Conservation (phyloP, 2,113 vertebrate species). For the Grammomys dolichurus region DNA sequence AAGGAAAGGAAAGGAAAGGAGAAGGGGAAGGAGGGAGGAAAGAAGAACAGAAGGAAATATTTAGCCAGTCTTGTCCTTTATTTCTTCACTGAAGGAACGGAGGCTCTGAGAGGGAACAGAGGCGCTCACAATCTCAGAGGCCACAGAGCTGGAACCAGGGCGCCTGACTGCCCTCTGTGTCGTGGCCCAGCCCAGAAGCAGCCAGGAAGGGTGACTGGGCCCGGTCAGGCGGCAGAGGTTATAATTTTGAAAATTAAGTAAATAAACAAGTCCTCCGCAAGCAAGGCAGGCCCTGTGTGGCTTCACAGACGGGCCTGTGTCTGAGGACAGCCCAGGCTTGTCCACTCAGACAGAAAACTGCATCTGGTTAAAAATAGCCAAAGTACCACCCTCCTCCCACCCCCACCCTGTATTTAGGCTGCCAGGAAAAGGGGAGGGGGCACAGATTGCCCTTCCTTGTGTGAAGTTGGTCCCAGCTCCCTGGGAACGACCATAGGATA, state of each 20-base stretch:
- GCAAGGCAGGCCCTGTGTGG: slow-evolving; percentile 13
- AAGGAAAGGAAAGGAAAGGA: no score
- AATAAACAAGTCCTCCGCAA: slow-evolving; percentile 59
- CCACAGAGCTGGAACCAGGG: background rate
- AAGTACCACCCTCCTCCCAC: background rate
- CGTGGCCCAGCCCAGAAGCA: background rate
- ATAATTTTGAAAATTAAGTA: slow-evolving; percentile 76
- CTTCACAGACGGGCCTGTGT: slow-evolving; percentile 69
- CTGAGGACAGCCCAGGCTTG: slow-evolving; percentile 23
- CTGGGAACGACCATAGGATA: background rate
- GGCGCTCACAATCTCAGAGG: background rate
- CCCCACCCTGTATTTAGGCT: background rate
- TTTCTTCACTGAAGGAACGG: background rate
- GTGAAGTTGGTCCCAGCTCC: background rate
- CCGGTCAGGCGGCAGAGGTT: slow-evolving; percentile 49
- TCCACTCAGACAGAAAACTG: background rate
- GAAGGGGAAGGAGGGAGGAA: background rate
- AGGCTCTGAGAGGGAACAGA: background rate
- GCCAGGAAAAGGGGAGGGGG: background rate
- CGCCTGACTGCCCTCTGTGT: background rate
- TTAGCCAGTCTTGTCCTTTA: accelerated
- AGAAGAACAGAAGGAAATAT: background rate
- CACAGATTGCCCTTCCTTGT: background rate
- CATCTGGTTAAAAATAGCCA: slow-evolving; percentile 19
- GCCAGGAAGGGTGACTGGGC: slow-evolving; percentile 14